Conservation (phyloP, 2,888 invertebrate species). For the Ectemnius cavifrons region DNA sequence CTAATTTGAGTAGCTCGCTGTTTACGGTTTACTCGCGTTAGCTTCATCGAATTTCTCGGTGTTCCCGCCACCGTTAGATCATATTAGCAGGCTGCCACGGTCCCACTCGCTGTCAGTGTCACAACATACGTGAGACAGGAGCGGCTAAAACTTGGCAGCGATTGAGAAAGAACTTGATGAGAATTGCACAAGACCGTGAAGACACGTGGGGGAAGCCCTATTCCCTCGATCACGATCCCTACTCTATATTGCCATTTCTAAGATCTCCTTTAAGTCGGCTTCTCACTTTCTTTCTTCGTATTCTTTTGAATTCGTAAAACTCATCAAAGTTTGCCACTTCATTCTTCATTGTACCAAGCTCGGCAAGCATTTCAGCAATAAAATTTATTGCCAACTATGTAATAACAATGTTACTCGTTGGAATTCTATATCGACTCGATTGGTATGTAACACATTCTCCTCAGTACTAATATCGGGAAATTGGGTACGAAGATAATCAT, state of each 20-base stretch:
- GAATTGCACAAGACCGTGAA: conserved; percentile 19
- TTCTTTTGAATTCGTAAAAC: too few relatives aligned
- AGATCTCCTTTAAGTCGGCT: too few relatives aligned
- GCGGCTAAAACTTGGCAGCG: conserved; percentile 41
- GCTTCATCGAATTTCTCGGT: too few relatives aligned
- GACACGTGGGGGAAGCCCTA: neutral
- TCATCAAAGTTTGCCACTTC: too few relatives aligned
- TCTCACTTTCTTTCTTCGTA: too few relatives aligned
- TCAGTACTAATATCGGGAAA: conserved; percentile 83
- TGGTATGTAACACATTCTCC: conserved; percentile 84
- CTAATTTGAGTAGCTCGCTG: neutral
- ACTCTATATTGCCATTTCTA: too few relatives aligned
- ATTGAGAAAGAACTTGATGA: conserved; percentile 26
- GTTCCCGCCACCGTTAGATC: conserved; percentile 34
- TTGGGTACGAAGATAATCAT: conserved; percentile 85
- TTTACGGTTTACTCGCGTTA: conserved; percentile 21
- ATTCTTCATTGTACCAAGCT: too few relatives aligned
- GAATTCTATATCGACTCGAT: conserved; percentile 80
- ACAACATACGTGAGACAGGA: conserved; percentile 23
- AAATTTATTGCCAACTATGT: too few relatives aligned
- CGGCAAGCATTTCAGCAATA: too few relatives aligned
- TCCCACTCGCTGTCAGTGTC: neutral
- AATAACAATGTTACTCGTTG: too few relatives aligned
- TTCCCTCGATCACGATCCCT: too few relatives aligned
- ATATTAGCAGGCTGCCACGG: conserved; percentile 8